These are phyloP conservation scores for Anthopleura sola DNA, from an alignment of 64 coral and sea anemone genomes.

Conservation along the genomic window DNA sequence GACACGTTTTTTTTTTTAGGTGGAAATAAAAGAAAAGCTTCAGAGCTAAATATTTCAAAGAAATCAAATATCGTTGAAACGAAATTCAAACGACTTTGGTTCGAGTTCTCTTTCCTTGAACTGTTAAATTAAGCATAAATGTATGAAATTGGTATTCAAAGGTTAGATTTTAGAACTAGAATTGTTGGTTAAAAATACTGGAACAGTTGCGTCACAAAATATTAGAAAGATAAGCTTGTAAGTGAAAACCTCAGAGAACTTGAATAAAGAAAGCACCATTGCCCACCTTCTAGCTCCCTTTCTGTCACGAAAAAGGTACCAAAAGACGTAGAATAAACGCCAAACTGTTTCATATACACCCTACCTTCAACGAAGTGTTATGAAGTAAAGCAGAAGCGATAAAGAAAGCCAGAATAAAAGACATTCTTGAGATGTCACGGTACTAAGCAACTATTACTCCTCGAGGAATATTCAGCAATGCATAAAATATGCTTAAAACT, in stretches of 20 bases:
- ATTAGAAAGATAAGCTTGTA: neutral
- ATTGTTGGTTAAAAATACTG: neutral
- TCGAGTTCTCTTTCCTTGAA: neutral
- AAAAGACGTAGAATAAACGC: neutral
- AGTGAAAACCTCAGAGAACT: neutral
- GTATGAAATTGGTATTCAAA: neutral
- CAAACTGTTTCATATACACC: neutral
- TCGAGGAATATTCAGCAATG: constrained; percentile 13
- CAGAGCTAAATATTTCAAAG: neutral
- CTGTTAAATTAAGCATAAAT: neutral
- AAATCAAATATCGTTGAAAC: too few species aligned
- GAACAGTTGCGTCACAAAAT: constrained; percentile 1
- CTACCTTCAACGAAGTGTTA: neutral
- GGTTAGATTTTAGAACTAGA: neutral
- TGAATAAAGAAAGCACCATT: neutral
- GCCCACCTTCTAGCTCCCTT: neutral
- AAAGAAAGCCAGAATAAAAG: neutral
- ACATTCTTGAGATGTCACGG: neutral
- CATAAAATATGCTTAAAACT: constrained; percentile 25
- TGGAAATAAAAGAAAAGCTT: neutral
- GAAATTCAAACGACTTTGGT: neutral
- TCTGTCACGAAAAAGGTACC: neutral
- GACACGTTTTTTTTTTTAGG: neutral
- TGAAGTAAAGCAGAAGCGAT: neutral
- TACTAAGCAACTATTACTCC: constrained; percentile 13